Base-by-base conservation (phyloP, 2,113 vertebrate species). In the Calcarius ornatus region DNA sequence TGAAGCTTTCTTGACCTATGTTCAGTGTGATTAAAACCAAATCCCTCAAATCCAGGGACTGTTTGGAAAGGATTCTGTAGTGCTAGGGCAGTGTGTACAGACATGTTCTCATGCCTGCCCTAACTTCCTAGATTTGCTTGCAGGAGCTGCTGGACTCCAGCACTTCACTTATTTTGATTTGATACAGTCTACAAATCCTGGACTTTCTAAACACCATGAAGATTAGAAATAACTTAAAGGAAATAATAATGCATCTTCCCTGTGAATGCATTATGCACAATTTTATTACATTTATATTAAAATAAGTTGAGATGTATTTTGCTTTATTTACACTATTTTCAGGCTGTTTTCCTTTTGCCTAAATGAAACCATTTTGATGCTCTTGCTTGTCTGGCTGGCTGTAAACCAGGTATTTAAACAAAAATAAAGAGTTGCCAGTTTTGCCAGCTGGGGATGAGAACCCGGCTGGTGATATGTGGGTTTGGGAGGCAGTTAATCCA, bases 401-500 rank as follows among this genome's bases (percentile, higher is more conserved):
- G 90, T 91, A 97, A 97, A 98, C 97, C 98, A 98, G 97, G 96
- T 97, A 98, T 97, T 98, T 98, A 98, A 98, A 97, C 97, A 98
- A 96, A 98, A 98, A 97, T 98, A 98, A 98, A 97, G 97, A 97
- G 95, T 97, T 98, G 98, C 97, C 98, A 98, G 98, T 97, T 98
- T 97, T 98, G 97, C 97, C 98, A 98, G 98, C 98, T 98, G 98
- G 98, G 98, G 95, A 97, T 97, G 98, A 98, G 97, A 98, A 98
- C 98, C 97, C 97, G 97, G 97, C 98, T 98, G 98, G 96, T 97
- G 94, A 98, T 97, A 96, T 56, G 97, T 1, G 97, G 97, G 97
- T 98, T 97, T 95, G 22, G 95, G 95, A 98, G 96, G 97, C 97
- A 97, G 97, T 98, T 98, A 97, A 98, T 98, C 97, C 97, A 97